phyloP scores from a whole-genome alignment of 2,113 vertebrate species.

The Hippocampus guttulatus region DNA sequence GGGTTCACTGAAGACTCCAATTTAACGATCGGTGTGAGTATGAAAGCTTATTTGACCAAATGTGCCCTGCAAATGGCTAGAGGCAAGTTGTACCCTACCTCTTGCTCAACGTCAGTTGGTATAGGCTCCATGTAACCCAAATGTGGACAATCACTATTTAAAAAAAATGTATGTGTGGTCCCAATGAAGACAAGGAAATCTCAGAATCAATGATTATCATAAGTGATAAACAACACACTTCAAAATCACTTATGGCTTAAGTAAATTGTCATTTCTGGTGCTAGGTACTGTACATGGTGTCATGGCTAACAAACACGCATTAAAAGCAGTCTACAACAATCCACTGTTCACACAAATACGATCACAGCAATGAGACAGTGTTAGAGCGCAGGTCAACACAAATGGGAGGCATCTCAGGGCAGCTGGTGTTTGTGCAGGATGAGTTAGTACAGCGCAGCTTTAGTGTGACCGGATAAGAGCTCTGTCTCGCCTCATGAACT shows the following conservation, averaged over 20 bases:
- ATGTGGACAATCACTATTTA: neutral
- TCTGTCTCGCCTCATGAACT: conserved; percentile 26
- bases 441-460: conserved; percentile 31
- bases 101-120: neutral
- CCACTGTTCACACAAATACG: conserved; percentile 18
- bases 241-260: neutral
- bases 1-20: neutral
- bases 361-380: conserved; percentile 18
- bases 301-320: neutral
- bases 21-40: neutral
- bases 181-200: neutral
- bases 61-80: neutral
- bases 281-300: neutral
- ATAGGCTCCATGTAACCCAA: neutral
- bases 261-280: neutral
- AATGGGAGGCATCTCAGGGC: conserved; percentile 8
- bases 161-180: neutral
- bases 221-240: neutral
- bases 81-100: neutral
- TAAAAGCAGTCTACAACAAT: conserved; percentile 1
- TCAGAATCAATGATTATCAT: neutral
- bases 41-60: neutral
- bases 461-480: conserved; percentile 45
- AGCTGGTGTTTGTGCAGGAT: conserved; percentile 16
- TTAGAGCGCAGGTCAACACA: conserved; percentile 6